Evolutionary conservation across 2,113 vertebrate genomes (phyloP), one percentile per base, ranked within the genome.

Genomic region (Ochotona princeps): DNA sequence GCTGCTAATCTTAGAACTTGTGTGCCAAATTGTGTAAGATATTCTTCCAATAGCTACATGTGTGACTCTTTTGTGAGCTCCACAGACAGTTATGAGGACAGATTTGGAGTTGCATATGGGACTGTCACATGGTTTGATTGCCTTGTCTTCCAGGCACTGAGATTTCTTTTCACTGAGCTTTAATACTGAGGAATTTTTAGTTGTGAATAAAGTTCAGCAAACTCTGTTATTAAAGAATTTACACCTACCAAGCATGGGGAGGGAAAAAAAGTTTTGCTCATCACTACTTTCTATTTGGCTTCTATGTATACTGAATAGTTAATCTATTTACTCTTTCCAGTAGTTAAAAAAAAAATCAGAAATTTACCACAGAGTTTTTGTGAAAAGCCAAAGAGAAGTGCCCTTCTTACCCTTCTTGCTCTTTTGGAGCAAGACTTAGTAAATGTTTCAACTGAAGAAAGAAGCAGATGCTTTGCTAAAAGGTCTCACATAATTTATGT

Each of bases 41-140:
- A 93, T 97, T 98, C 98, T 98, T 98, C 98, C 98, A 98, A 98
- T 98, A 98, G 97, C 98, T 98, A 97, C 98, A 98, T 98, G 98
- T 98, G 98, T 97, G 98, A 98, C 97, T 97, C 97, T 97, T 98
- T 98, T 98, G 97, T 98, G 97, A 98, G 98, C 97, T 95, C 94
- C 96, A 95, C 96, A 98, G 98, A 98, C 98, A 98, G 97, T 98
- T 97, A 98, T 49, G 96, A 98, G 98, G 98, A 98, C 98, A 98
- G 98, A 98, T 98, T 98, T 98, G 98, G 97, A 98, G 98, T 98
- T 98, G 97, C 98, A 98, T 98, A 98, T 98, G 98, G 98, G 98
- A 98, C 97, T 98, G 98, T 98, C 98, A 98, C 98, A 98, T 98
- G 98, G 95, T 97, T 98, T 98, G 97, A 98, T 97, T 98, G 97